A percentile compares a stretch with the other conserved stretches of the same genome.
Conservation (phyloP, 1,140 invertebrate species). For the Leptestheria dahalacensis region DNA sequence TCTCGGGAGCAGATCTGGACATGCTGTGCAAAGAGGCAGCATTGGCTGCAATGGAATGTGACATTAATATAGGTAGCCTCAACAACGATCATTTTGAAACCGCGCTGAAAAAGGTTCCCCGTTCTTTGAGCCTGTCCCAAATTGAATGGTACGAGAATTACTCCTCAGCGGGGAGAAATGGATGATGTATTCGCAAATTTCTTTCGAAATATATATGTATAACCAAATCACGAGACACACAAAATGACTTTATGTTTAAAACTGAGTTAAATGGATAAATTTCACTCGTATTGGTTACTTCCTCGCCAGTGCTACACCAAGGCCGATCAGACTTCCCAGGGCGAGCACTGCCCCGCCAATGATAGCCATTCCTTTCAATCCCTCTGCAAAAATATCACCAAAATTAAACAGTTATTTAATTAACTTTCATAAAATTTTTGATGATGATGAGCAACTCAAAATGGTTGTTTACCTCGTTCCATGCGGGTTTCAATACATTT, state of each 20-base stretch:
- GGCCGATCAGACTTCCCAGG: constrained; percentile 57
- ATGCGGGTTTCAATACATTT: constrained; percentile 68
- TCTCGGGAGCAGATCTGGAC: constrained; percentile 62
- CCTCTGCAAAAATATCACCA: constrained; percentile 45
- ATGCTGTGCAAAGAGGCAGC: constrained; percentile 55
- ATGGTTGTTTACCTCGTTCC: constrained; percentile 71
- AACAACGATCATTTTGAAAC: constrained; percentile 35
- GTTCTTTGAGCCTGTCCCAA: constrained; percentile 33
- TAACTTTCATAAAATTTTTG: too few species aligned
- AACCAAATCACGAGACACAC: not conserved
- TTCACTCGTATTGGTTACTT: constrained; percentile 27
- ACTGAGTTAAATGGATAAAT: not conserved
- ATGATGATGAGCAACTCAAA: too few species aligned
- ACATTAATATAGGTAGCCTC: constrained; percentile 32
- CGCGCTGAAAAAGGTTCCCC: constrained; percentile 35
- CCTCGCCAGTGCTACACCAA: constrained; percentile 59
- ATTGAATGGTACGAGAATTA: constrained; percentile 27
- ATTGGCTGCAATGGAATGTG: constrained; percentile 41
- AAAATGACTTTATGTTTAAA: too few species aligned
- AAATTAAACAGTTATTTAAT: constrained; percentile 11
- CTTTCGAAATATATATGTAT: too few species aligned
- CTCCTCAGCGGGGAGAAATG: constrained; percentile 1
- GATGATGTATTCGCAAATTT: too few species aligned
- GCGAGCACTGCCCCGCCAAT: constrained; percentile 65
- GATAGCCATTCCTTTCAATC: constrained; percentile 70